A percentile compares a stretch with the other conserved stretches of the same genome.
phyloP scores from a whole-genome alignment of 1,140 invertebrate species.

The Heliconius melpomene region DNA sequence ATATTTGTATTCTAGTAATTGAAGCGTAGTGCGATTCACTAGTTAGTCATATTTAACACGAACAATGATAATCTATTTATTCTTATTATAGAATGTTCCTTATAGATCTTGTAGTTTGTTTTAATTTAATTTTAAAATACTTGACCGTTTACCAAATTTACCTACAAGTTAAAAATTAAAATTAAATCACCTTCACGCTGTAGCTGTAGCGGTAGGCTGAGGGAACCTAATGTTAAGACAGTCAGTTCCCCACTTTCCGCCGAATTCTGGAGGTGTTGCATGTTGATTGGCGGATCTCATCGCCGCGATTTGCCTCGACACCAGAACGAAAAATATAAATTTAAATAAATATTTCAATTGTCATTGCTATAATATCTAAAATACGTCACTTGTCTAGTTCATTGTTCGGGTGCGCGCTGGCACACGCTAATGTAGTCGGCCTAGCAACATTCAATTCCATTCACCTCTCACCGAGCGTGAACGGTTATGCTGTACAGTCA shows the following conservation, averaged over 20 bases:
- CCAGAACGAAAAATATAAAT: too few relatives aligned
- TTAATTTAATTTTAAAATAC: background rate
- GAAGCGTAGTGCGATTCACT: too few relatives aligned
- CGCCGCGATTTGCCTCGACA: too few relatives aligned
- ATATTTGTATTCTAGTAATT: too few relatives aligned
- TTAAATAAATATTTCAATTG: too few relatives aligned
- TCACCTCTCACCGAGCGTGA: constrained; percentile 77
- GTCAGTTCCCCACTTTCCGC: too few relatives aligned
- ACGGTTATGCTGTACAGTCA: constrained; percentile 57
- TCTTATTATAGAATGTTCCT: background rate
- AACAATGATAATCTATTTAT: background rate
- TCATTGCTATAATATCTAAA: background rate
- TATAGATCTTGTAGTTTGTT: background rate
- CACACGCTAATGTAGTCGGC: constrained; percentile 73
- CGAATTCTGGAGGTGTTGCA: too few relatives aligned
- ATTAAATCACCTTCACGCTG: too few relatives aligned
- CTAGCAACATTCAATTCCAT: constrained; percentile 73
- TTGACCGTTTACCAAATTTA: background rate
- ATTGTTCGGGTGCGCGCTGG: constrained; percentile 71
- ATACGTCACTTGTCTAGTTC: constrained; percentile 68
- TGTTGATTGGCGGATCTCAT: too few relatives aligned
- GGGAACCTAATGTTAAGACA: too few relatives aligned
- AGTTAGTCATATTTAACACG: background rate
- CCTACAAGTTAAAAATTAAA: too few relatives aligned
- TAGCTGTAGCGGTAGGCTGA: too few relatives aligned